Percentiles rank a stretch among this genome's conserved stretches.
phyloP scores from a whole-genome alignment of 2,888 invertebrate species.

The Temnothorax unifasciatus region DNA sequence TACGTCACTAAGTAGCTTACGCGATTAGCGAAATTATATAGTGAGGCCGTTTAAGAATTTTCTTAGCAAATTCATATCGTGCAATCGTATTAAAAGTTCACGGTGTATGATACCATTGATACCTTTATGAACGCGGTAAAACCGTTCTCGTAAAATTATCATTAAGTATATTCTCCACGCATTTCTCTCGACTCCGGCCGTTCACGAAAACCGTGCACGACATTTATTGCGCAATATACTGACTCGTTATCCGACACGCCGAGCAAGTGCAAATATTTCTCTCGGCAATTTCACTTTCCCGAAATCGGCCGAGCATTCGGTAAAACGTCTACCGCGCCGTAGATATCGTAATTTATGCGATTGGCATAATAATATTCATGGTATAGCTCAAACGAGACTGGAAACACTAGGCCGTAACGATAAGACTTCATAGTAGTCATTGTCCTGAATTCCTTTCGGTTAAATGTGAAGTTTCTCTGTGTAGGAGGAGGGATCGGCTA shows the following conservation, averaged over 20 bases:
- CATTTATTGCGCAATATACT: constrained; percentile 22
- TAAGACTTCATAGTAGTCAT: constrained; percentile 50
- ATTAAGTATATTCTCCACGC: background rate
- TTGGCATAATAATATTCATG: constrained; percentile 24
- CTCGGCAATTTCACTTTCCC: constrained; percentile 41
- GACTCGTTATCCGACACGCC: background rate
- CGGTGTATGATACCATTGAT: background rate
- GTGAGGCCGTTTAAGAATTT: constrained; percentile 59
- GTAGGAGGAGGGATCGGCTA: constrained; percentile 29
- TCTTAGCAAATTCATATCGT: constrained; percentile 56
- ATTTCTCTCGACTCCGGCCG: constrained; percentile 20
- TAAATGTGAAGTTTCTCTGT: constrained; percentile 51
- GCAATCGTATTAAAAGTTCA: constrained; percentile 57
- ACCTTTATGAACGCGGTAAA: background rate
- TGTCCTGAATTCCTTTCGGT: constrained; percentile 56
- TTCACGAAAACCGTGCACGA: constrained; percentile 17
- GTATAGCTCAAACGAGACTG: constrained; percentile 26
- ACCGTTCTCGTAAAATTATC: constrained; percentile 23
- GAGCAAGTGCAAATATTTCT: constrained; percentile 28
- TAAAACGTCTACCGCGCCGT: background rate
- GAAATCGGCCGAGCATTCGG: constrained; percentile 25
- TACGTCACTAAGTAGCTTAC: constrained; percentile 41
- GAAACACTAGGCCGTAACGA: constrained; percentile 46
- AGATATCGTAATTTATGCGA: constrained; percentile 47
- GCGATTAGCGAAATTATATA: constrained; percentile 52